phyloP scores from a whole-genome alignment of 2,888 invertebrate species.

The Amiota communis region DNA sequence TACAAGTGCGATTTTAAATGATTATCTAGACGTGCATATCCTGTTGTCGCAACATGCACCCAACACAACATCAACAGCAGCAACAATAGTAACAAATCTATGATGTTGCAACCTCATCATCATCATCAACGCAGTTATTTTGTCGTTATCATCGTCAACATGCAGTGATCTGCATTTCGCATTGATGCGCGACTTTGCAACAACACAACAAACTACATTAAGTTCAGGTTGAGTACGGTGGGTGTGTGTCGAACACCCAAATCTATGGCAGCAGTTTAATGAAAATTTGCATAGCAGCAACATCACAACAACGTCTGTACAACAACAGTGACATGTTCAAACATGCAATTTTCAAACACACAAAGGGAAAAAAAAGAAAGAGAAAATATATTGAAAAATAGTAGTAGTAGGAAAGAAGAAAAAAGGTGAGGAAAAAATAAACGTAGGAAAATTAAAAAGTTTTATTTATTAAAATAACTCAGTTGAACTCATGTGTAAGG shows the following conservation, averaged over 20 bases:
- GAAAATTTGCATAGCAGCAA: slow-evolving; percentile 3
- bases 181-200: slow-evolving; percentile 1
- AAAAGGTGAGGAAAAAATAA: background rate
- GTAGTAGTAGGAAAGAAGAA: background rate
- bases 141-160: background rate
- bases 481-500: background rate
- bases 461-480: slow-evolving; percentile 5
- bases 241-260: background rate
- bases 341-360: background rate
- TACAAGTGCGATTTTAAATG: background rate
- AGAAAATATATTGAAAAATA: background rate
- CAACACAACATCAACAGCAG: background rate
- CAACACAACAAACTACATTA: background rate
- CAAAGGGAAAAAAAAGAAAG: background rate
- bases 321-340: background rate
- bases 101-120: background rate
- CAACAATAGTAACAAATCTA: background rate
- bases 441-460: background rate
- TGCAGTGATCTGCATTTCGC: slow-evolving; percentile 11
- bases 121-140: slow-evolving; percentile 8
- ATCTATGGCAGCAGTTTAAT: slow-evolving; percentile 14
- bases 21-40: slow-evolving; percentile 4
- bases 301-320: background rate
- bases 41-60: background rate
- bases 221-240: background rate